These are phyloP conservation scores for Melanotus villosus DNA, from an alignment of 2,888 invertebrate genomes.

Conservation along the genomic window DNA sequence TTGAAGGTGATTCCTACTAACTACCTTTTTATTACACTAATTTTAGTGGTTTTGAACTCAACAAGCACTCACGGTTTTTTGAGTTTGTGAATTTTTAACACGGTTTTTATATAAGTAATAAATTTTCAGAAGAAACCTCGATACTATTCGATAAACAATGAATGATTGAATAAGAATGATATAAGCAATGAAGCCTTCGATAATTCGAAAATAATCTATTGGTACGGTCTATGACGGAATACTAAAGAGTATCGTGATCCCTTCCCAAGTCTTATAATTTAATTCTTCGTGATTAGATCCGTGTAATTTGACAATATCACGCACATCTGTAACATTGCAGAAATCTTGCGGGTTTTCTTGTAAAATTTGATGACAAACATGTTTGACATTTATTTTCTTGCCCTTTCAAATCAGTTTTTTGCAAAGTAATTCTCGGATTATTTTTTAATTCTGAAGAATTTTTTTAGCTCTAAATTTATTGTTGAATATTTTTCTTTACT, in stretches of 20 bases:
- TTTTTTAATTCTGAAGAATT: too few relatives aligned
- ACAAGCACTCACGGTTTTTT: too few relatives aligned
- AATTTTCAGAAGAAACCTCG: background rate
- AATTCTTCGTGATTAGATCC: conserved; percentile 39
- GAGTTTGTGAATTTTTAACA: too few relatives aligned
- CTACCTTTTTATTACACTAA: conserved; percentile 5
- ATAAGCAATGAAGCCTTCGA: conserved; percentile 28
- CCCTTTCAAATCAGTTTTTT: too few relatives aligned
- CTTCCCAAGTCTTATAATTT: conserved; percentile 38
- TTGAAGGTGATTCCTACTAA: background rate
- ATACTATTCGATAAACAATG: background rate
- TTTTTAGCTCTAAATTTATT: too few relatives aligned
- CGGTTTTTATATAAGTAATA: background rate
- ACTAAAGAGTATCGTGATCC: conserved; percentile 33
- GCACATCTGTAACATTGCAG: conserved; percentile 18
- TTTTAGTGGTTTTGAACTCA: background rate
- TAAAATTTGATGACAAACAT: too few relatives aligned
- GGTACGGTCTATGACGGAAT: conserved; percentile 20
- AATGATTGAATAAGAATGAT: conserved; percentile 26
- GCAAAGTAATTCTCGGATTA: too few relatives aligned
- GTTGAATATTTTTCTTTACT: too few relatives aligned
- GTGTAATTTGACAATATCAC: conserved; percentile 42
- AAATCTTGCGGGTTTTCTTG: background rate
- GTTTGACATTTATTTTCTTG: too few relatives aligned
- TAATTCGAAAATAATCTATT: conserved; percentile 40